These are phyloP conservation scores for Hirtodrosophila alboralis DNA, from an alignment of 2,888 invertebrate species.

Conservation along the genomic window DNA sequence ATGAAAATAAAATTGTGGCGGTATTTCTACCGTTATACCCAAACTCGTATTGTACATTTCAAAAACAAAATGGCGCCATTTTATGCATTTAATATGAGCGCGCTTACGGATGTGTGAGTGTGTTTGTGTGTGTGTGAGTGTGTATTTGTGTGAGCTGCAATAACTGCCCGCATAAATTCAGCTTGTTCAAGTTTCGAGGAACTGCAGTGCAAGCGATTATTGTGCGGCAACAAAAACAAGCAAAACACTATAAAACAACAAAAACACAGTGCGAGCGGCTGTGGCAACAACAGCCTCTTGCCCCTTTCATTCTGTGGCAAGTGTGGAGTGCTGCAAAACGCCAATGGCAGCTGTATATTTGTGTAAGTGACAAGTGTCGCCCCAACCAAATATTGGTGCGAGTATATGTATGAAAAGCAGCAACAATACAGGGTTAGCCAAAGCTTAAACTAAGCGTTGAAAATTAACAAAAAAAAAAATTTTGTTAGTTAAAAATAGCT, in stretches of 20 bases:
- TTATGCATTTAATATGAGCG: constrained; percentile 18
- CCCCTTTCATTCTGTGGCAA: constrained; percentile 9
- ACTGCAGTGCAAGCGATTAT: constrained; percentile 30
- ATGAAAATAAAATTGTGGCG: constrained; percentile 22
- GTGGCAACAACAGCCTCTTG: constrained; percentile 25
- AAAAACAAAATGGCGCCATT: constrained; percentile 51
- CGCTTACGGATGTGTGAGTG: constrained; percentile 1
- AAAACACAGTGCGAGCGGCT: constrained; percentile 19
- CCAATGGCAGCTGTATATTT: constrained; percentile 37
- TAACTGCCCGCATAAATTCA: constrained; percentile 54
- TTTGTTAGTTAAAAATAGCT: too few relatives aligned
- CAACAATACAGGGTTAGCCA: constrained; percentile 2
- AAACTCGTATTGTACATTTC: constrained; percentile 27
- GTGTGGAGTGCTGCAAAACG: constrained; percentile 38
- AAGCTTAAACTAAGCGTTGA: too few relatives aligned
- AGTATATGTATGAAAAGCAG: constrained; percentile 5
- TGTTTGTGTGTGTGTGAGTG: constrained; percentile 11
- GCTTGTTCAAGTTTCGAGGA: constrained; percentile 28
- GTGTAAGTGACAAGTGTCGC: constrained; percentile 28
- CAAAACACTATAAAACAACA: constrained; percentile 38
- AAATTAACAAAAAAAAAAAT: too few relatives aligned
- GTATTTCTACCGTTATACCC: constrained; percentile 29
- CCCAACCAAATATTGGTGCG: constrained; percentile 51
- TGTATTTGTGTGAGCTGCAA: constrained; percentile 41
- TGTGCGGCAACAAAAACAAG: constrained; percentile 29